A percentile compares a stretch with the other conserved stretches of the same genome.
Evolutionary conservation across 2,797 vertebrate genomes (phyloP).

Genomic region (Sebastiscus tertius): DNA sequence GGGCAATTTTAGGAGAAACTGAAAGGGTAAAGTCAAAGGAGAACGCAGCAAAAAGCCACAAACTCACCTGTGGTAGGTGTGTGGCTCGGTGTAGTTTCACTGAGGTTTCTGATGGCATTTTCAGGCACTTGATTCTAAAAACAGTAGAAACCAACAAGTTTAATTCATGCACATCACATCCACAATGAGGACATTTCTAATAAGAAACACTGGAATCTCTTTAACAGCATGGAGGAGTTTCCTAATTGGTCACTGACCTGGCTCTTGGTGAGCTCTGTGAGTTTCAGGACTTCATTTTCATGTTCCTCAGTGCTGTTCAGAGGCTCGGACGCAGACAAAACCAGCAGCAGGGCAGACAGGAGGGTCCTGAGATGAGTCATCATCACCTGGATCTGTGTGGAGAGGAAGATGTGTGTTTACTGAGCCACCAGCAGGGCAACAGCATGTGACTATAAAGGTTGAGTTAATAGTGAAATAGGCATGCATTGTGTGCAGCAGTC

Average conservation of each 20-base stretch:
- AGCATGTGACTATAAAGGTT: neutral
- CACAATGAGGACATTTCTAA: neutral
- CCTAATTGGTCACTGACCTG: slow-evolving; percentile 44
- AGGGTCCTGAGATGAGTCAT: slow-evolving; percentile 64
- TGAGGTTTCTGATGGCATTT: slow-evolving; percentile 61
- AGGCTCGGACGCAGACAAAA: slow-evolving; percentile 33
- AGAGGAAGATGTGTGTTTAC: neutral
- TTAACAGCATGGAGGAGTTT: neutral
- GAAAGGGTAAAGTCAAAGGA: neutral
- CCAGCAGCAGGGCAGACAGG: slow-evolving; percentile 62
- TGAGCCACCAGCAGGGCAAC: neutral
- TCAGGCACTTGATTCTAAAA: slow-evolving; percentile 47
- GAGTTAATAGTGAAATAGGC: neutral
- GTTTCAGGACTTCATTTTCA: slow-evolving; percentile 56
- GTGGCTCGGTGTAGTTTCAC: slow-evolving; percentile 12
- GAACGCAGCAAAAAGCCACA: neutral
- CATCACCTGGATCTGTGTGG: slow-evolving; percentile 48
- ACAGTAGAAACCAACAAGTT: neutral
- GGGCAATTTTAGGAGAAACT: neutral
- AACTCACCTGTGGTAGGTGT: slow-evolving; percentile 54
- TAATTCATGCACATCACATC: neutral
- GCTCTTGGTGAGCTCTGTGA: slow-evolving; percentile 20
- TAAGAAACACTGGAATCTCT: neutral
- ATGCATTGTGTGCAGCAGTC: slow-evolving; percentile 6
- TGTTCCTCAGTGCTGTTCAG: slow-evolving; percentile 37